Evolutionary conservation across 2,797 vertebrate species (phyloP).

Genomic region (Bradypodion pumilum): DNA sequence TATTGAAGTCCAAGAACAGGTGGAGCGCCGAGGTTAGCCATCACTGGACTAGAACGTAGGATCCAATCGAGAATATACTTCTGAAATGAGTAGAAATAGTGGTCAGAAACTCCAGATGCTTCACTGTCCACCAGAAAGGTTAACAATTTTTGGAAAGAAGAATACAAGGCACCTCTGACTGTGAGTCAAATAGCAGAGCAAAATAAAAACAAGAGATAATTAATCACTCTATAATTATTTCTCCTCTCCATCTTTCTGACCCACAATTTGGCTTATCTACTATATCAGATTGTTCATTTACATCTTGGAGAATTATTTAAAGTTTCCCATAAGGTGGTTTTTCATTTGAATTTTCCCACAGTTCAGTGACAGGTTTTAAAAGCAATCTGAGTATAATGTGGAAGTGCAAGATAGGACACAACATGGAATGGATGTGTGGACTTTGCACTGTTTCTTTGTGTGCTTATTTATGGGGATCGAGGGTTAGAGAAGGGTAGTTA

Average conservation of each 20-base stretch:
- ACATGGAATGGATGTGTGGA: neutral
- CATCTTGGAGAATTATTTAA: conserved; percentile 2
- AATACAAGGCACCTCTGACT: conserved; percentile 28
- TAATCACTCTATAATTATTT: conserved; percentile 38
- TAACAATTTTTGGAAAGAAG: conserved; percentile 32
- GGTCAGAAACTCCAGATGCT: conserved; percentile 19
- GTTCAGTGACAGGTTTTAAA: conserved; percentile 27
- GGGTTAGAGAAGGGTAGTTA: neutral
- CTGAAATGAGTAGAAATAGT: conserved; percentile 33
- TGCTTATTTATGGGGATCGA: neutral
- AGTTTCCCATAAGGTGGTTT: conserved; percentile 16
- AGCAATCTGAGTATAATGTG: conserved; percentile 25
- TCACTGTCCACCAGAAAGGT: conserved; percentile 40
- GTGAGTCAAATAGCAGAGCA: conserved; percentile 24
- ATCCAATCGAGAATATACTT: conserved; percentile 29
- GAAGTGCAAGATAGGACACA: conserved; percentile 8
- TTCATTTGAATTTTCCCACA: conserved; percentile 14
- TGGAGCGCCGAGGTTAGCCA: no score
- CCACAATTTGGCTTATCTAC: conserved; percentile 13
- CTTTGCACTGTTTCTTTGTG: conserved; percentile 9
- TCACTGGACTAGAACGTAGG: conserved; percentile 47
- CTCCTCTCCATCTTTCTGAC: neutral
- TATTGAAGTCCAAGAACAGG: no score
- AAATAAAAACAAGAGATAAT: conserved; percentile 44
- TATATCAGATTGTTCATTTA: conserved; percentile 23